Conservation (phyloP, 2,113 vertebrate genomes). For the Gyps fulvus region DNA sequence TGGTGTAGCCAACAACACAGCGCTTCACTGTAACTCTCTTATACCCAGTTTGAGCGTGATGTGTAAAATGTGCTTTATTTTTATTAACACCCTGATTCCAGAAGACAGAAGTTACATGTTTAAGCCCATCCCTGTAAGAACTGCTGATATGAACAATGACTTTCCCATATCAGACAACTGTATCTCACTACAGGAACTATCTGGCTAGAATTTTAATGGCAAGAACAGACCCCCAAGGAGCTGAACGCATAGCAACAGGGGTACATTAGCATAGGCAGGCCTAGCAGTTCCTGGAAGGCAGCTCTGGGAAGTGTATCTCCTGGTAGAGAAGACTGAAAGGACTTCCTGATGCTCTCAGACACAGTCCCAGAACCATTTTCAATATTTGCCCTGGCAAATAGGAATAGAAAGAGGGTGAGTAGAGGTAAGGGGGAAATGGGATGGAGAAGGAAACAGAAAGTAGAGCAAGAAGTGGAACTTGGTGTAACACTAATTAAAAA, state of each 20-base stretch:
- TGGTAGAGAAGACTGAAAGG: background rate
- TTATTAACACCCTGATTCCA: background rate
- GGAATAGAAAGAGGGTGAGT: background rate
- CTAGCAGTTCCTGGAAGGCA: background rate
- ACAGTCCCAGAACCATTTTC: background rate
- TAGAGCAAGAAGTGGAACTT: background rate
- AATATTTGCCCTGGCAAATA: background rate
- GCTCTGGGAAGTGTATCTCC: background rate
- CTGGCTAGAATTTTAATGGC: background rate
- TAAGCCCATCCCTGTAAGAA: background rate
- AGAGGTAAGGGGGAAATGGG: background rate
- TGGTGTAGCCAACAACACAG: background rate
- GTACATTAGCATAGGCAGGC: background rate
- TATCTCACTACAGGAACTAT: background rate
- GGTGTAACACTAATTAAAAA: background rate
- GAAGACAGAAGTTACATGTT: background rate
- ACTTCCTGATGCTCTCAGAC: background rate
- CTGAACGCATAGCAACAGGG: background rate
- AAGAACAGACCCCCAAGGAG: background rate
- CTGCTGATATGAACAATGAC: background rate
- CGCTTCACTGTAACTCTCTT: background rate
- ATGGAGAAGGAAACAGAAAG: background rate
- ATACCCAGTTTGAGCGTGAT: background rate
- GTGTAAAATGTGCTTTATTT: constrained; percentile 35
- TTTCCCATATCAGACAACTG: background rate